These are phyloP conservation scores for Pogoniulus pusillus DNA, from an alignment of 2,797 vertebrate genomes.

Conservation along the genomic window DNA sequence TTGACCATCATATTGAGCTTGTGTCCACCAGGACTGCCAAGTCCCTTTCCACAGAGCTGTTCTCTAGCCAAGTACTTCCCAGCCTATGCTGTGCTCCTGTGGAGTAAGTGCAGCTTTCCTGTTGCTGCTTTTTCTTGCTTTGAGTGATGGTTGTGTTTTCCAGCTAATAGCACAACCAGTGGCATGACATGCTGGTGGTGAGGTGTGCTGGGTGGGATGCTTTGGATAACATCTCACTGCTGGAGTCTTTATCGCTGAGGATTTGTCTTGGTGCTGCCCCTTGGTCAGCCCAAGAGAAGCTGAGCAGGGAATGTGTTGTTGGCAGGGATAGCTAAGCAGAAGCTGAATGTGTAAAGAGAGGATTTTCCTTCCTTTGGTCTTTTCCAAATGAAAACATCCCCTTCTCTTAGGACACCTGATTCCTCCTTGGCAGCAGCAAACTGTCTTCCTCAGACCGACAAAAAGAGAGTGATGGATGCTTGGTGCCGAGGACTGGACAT, in stretches of 20 bases:
- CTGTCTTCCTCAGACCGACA: rapidly evolving
- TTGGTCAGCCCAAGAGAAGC: background rate
- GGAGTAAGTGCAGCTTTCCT: background rate
- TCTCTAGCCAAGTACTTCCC: background rate
- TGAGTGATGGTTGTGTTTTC: rapidly evolving
- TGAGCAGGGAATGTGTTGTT: background rate
- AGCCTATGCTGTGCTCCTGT: background rate
- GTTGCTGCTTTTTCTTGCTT: background rate
- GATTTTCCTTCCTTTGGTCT: rapidly evolving
- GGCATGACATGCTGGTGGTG: rapidly evolving
- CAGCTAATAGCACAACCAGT: rapidly evolving
- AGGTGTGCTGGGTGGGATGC: background rate
- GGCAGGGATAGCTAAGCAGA: background rate
- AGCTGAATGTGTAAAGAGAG: background rate
- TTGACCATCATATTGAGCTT: background rate
- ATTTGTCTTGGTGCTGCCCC: background rate
- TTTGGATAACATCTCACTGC: background rate
- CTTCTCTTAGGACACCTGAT: background rate
- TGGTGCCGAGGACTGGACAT: background rate
- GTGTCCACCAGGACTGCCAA: background rate
- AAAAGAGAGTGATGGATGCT: background rate
- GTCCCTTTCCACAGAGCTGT: background rate
- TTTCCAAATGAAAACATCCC: background rate
- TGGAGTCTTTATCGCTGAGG: background rate
- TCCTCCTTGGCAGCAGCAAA: background rate